Evolutionary conservation across 2,113 vertebrate species (phyloP).

Genomic region (Choloepus hoffmanni): DNA sequence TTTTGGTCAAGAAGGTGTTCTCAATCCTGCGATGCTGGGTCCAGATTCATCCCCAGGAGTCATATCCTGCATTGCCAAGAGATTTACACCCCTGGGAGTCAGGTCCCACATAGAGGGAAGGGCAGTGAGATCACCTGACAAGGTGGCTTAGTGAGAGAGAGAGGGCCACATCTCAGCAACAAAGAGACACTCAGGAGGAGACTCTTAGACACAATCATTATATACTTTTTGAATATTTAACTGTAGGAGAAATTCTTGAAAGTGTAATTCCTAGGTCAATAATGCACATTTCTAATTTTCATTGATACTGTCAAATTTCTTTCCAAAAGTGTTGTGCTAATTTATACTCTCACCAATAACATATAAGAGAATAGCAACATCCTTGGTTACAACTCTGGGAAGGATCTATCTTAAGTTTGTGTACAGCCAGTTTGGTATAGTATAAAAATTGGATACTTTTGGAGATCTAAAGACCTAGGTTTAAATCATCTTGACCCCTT

Average conservation of each 20-base stretch:
- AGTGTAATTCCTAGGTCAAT: neutral
- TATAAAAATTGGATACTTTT: neutral
- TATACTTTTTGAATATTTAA: neutral
- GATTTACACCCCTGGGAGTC: too few relatives aligned
- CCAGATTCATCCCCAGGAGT: too few relatives aligned
- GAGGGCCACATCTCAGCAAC: too few relatives aligned
- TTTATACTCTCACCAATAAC: neutral
- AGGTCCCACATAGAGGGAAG: too few relatives aligned
- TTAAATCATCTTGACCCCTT: neutral
- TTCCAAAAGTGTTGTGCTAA: neutral
- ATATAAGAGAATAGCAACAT: neutral
- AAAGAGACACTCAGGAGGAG: too few relatives aligned
- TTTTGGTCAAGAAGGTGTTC: too few relatives aligned
- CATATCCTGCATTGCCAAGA: too few relatives aligned
- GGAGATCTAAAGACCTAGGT: neutral
- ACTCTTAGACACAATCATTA: too few relatives aligned
- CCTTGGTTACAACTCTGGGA: neutral
- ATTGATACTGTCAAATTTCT: neutral
- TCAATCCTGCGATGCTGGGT: too few relatives aligned
- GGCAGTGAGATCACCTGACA: too few relatives aligned
- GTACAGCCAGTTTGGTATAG: neutral
- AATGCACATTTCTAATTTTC: neutral
- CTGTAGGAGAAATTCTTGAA: neutral
- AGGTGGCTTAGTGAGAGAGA: too few relatives aligned
- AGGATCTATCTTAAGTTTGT: neutral